A percentile compares a stretch with the other conserved stretches of the same genome.
Conservation (phyloP, 2,113 vertebrate species). For the Apodemus sylvaticus region DNA sequence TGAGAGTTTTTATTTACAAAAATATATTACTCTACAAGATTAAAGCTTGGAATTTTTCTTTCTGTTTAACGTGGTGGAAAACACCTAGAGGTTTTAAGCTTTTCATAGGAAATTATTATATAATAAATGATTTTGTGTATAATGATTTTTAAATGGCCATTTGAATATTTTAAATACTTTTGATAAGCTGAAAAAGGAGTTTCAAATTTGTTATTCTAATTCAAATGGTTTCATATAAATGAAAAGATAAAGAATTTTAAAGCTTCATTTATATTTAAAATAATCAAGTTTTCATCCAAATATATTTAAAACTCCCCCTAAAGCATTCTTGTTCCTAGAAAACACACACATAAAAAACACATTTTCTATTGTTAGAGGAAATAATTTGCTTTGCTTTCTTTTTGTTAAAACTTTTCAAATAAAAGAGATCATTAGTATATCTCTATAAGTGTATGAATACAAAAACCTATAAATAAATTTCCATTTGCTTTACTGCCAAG, state of each 20-base stretch:
- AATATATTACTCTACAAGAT: not conserved
- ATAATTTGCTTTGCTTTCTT: conserved; percentile 47
- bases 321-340: conserved; percentile 17
- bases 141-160: conserved; percentile 2
- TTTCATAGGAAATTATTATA: conserved; percentile 4
- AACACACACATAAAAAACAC: conserved; percentile 48
- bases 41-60: not conserved
- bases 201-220: not conserved
- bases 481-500: not conserved
- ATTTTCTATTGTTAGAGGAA: conserved; percentile 42
- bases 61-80: conserved; percentile 28
- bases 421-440: conserved; percentile 55
- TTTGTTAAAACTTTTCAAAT: conserved; percentile 66
- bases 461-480: conserved; percentile 54
- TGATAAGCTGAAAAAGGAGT: not conserved
- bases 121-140: not conserved
- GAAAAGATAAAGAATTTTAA: conserved; percentile 9
- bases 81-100: not conserved
- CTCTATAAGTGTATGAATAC: conserved; percentile 42
- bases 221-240: not conserved
- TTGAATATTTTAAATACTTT: conserved; percentile 52
- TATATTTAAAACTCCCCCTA: conserved; percentile 47
- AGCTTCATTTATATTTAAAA: conserved; percentile 32
- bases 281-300: conserved; percentile 46
- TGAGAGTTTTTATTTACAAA: not conserved